Evolutionary conservation across 2,888 invertebrate species (phyloP), one percentile per base, ranked within the genome.

Genomic region (Eueremaeus valkanovi): DNA sequence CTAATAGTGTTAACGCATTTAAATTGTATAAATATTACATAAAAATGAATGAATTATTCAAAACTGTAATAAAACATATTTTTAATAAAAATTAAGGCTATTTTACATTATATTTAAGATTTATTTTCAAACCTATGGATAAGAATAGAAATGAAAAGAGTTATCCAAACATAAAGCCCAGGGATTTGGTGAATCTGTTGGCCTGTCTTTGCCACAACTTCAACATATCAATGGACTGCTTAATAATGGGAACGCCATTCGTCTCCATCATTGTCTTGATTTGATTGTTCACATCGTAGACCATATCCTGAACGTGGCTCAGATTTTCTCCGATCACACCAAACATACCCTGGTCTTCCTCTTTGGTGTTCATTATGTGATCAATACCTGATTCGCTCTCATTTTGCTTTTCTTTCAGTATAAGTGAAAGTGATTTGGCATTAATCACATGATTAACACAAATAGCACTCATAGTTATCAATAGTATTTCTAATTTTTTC

Each of bases 211-310:
- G 66, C 66, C 66, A 66, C 21, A 66, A 8, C 21, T 36, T 66
- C 11, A 66, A 66, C n/a, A 33, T 66, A n/a, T 66, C 66, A n/a
- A 66, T 66, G 21, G 66, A 31, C 21, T 66, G 66, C 21, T 66
- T 66, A n/a, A 66, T 11, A 11, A 66, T 13, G 36, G 66, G 66
- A 21, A 66, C 36, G 11, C 66, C 66, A 36, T 36, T 36, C 21
- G 66, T n/a, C 36, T 66, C 66, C 66, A 66, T 66, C 66, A 66
- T 36, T 33, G n/a, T 1, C 33, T 66, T 31, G n/a, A 66, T 27
- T n/a, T 66, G 66, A 36, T 33, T 33, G n/a, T 66, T 66, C 36
- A 66, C 36, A n/a, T 66, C 66, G 27, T 66, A 66, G 3, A 66
- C 36, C 66, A 66, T 66, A 21, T 66, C 66, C n/a, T 66, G 66